Conservation (phyloP, 2,797 vertebrate species). For the Psittacula derbiana region DNA sequence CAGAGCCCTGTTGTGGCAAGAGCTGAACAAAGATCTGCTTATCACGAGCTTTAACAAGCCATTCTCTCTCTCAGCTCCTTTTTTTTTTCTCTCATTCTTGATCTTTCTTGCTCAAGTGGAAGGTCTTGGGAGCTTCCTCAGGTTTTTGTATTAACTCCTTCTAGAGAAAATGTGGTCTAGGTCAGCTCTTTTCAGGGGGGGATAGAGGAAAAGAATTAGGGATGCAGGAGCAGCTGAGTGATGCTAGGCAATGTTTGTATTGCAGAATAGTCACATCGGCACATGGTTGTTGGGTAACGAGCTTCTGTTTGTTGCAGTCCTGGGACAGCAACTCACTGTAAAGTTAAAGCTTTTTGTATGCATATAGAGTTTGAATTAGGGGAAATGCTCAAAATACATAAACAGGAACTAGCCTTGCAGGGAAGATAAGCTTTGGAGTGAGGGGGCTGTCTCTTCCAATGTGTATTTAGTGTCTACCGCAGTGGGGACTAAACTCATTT, state of each 20-base stretch:
- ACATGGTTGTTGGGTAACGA: not conserved
- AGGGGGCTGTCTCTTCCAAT: not conserved
- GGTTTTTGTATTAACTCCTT: not conserved
- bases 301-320: not conserved
- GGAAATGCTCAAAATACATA: slow-evolving; percentile 51
- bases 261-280: not conserved
- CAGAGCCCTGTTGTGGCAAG: not conserved
- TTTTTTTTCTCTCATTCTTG: not conserved
- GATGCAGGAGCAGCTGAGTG: not conserved
- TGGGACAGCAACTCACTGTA: not conserved
- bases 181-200: not conserved
- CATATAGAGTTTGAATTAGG: slow-evolving; percentile 21
- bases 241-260: not conserved
- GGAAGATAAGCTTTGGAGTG: slow-evolving; percentile 42
- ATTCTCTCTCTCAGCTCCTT: not conserved
- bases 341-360: not conserved
- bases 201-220: not conserved
- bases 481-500: not conserved
- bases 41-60: not conserved
- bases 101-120: not conserved
- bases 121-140: not conserved
- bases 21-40: not conserved
- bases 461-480: not conserved
- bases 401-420: slow-evolving; percentile 51
- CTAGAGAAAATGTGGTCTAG: not conserved